phyloP scores from a whole-genome alignment of 1,140 invertebrate species.

The Bombus vancouverensis region DNA sequence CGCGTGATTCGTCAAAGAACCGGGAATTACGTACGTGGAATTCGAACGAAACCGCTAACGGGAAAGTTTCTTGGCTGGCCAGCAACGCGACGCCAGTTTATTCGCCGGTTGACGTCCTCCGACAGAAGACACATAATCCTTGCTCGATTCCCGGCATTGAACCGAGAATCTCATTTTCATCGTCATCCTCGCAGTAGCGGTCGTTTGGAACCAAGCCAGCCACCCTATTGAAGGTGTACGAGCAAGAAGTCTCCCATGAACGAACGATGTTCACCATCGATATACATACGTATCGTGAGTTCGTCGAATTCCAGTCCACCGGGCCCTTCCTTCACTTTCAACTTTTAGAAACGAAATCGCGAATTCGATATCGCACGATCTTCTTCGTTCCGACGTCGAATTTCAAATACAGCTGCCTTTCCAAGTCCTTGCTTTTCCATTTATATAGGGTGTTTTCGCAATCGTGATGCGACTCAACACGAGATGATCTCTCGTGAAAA shows the following conservation, averaged over 20 bases:
- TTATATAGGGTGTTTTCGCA: not conserved
- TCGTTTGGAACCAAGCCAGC: conserved; percentile 59
- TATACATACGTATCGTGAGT: not conserved
- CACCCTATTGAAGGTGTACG: conserved; percentile 44
- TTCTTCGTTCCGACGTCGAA: not conserved
- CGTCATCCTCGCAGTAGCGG: conserved; percentile 27
- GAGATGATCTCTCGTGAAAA: no score
- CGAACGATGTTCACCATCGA: conserved; percentile 18
- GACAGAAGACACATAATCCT: conserved; percentile 32
- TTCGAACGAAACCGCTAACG: not conserved
- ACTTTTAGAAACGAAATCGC: not conserved
- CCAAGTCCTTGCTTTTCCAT: not conserved
- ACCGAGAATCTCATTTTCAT: conserved; percentile 55
- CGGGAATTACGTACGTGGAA: not conserved
- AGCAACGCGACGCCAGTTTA: not conserved
- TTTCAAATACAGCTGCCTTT: not conserved
- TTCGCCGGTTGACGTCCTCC: conserved; percentile 31
- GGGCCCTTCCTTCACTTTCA: not conserved
- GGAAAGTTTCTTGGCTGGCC: not conserved
- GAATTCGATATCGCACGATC: not conserved
- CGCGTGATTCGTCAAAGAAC: no score
- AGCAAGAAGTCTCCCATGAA: not conserved
- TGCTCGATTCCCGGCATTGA: conserved; percentile 18
- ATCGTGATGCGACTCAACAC: no score
- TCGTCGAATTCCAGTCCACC: not conserved